These are phyloP conservation scores for Drosophila fungiperda DNA, from an alignment of 2,888 invertebrate genomes.

Conservation along the genomic window DNA sequence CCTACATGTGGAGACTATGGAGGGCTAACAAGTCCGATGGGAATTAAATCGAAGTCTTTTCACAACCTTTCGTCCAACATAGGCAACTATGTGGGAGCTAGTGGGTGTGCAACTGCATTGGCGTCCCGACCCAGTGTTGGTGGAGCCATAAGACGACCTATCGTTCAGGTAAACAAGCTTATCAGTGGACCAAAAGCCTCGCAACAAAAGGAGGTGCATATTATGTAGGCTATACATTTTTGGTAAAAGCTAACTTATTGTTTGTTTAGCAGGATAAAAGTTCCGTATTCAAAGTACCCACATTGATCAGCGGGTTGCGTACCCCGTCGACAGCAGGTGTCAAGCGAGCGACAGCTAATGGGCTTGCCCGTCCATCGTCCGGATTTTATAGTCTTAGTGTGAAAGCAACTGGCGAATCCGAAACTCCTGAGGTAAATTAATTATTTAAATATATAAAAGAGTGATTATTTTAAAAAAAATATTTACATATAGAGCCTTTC, in stretches of 20 bases:
- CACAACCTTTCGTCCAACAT: constrained; percentile 82
- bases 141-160: constrained; percentile 58
- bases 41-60: constrained; percentile 85
- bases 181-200: constrained; percentile 23
- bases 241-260: not conserved
- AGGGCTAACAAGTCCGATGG: constrained; percentile 84
- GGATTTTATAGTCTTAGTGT: constrained; percentile 83
- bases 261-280: constrained; percentile 60
- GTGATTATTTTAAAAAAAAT: not conserved
- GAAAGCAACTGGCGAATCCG: constrained; percentile 66
- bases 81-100: constrained; percentile 43
- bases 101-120: constrained; percentile 12
- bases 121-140: constrained; percentile 57
- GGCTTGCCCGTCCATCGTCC: constrained; percentile 83
- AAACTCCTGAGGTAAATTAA: constrained; percentile 66
- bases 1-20: constrained; percentile 29
- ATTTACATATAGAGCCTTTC: constrained; percentile 80
- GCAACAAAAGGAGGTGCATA: constrained; percentile 52
- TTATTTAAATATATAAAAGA: not conserved
- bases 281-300: constrained; percentile 81
- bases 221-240: not conserved
- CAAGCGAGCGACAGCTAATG: constrained; percentile 76
- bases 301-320: constrained; percentile 80
- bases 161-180: constrained; percentile 48
- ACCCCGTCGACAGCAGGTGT: constrained; percentile 62